These are phyloP conservation scores for Muntiacus muntjak DNA, from an alignment of 2,113 vertebrate species.

Conservation along the genomic window DNA sequence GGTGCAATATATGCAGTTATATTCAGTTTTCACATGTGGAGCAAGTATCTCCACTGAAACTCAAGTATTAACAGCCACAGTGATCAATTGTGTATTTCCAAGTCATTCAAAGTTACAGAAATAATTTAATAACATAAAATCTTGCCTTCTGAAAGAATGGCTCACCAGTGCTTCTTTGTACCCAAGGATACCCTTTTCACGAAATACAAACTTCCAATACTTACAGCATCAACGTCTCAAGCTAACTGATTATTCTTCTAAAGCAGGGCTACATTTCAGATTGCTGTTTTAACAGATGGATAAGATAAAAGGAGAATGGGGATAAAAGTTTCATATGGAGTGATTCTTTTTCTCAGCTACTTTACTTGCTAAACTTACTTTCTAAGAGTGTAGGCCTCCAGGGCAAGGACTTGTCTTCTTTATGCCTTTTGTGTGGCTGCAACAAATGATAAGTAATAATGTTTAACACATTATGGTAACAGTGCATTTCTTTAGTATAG, in stretches of 20 bases:
- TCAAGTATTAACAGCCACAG: background rate
- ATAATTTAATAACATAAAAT: constrained; percentile 61
- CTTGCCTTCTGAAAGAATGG: constrained; percentile 34
- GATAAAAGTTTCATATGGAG: constrained; percentile 51
- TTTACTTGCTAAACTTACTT: constrained; percentile 50
- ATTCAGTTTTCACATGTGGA: constrained; percentile 44
- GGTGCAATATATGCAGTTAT: background rate
- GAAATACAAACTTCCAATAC: constrained; percentile 35
- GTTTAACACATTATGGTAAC: background rate
- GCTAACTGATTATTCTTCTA: constrained; percentile 38
- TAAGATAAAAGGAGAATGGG: constrained; percentile 44
- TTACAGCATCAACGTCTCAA: background rate
- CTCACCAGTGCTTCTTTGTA: constrained; percentile 20
- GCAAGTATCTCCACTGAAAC: constrained; percentile 29
- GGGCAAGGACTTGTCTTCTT: constrained; percentile 33
- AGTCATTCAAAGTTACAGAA: constrained; percentile 55
- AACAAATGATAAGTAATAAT: constrained; percentile 29
- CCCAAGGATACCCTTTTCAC: constrained; percentile 23
- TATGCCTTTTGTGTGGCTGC: background rate
- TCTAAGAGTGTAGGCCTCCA: background rate
- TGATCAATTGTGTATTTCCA: constrained; percentile 54
- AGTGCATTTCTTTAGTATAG: background rate
- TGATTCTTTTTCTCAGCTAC: constrained; percentile 42
- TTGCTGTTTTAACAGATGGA: constrained; percentile 57
- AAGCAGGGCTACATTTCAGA: constrained; percentile 47